Conservation (phyloP, 2,888 invertebrate genomes). For the Ischnus inquisitorius region DNA sequence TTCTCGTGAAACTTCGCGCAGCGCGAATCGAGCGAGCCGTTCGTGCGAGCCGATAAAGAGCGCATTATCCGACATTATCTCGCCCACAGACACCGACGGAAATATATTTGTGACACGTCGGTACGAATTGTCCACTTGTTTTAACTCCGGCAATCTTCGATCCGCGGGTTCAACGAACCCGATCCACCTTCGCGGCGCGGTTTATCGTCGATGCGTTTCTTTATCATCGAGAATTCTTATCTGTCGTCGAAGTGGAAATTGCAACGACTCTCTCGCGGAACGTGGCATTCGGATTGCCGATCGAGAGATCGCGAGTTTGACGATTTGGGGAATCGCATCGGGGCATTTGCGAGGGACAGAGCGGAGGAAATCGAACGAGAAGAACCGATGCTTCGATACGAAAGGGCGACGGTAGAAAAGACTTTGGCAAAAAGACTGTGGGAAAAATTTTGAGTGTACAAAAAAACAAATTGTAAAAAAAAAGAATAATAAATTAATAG, state of each 20-base stretch:
- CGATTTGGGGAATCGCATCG: slow-evolving; percentile 14
- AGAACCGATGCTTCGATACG: no score
- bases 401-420: no score
- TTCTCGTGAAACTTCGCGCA: not conserved
- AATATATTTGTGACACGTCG: slow-evolving; percentile 47
- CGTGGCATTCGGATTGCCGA: slow-evolving; percentile 12
- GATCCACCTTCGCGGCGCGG: slow-evolving; percentile 7
- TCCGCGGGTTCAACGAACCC: slow-evolving; percentile 60
- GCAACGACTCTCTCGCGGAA: slow-evolving; percentile 48
- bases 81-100: slow-evolving; percentile 9
- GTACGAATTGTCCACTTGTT: slow-evolving; percentile 53
- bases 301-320: slow-evolving; percentile 1
- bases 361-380: no score
- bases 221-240: slow-evolving; percentile 62
- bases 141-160: slow-evolving; percentile 39
- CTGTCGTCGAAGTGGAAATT: slow-evolving; percentile 46
- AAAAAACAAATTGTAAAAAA: no score
- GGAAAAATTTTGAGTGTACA: no score
- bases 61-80: slow-evolving; percentile 49
- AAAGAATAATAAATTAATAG: no score
- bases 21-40: slow-evolving; percentile 5
- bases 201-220: slow-evolving; percentile 62
- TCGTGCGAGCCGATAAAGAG: slow-evolving; percentile 14
- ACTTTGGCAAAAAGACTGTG: no score
- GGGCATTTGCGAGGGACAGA: no score